These are phyloP conservation scores for Andrena haemorrhoa DNA, from an alignment of 2,888 invertebrate species.

Conservation along the genomic window DNA sequence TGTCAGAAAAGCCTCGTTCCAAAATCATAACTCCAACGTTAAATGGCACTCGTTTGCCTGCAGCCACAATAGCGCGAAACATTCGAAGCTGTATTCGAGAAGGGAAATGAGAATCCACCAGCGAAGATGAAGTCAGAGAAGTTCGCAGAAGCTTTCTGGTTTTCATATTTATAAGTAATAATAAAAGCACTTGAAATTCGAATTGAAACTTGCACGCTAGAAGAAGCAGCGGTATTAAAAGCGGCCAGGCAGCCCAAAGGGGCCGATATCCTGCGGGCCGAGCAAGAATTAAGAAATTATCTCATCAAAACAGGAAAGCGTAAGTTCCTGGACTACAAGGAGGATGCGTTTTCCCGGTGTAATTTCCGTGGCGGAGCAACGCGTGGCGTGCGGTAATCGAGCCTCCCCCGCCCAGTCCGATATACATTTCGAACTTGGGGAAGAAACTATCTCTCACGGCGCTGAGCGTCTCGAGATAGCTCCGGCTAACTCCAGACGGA, in stretches of 20 bases:
- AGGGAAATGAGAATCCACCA: too few relatives aligned
- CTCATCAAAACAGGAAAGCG: background rate
- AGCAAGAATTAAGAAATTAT: slow-evolving; percentile 24
- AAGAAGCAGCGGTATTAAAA: background rate
- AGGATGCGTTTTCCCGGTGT: slow-evolving; percentile 33
- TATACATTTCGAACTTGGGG: slow-evolving; percentile 39
- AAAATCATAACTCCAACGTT: too few relatives aligned
- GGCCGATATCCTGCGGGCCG: background rate
- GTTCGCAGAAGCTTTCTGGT: too few relatives aligned
- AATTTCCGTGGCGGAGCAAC: slow-evolving; percentile 44
- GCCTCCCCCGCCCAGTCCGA: slow-evolving; percentile 16
- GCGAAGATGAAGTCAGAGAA: too few relatives aligned
- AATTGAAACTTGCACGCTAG: background rate
- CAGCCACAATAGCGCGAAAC: too few relatives aligned
- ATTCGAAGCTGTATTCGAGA: too few relatives aligned
- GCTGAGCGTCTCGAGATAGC: slow-evolving; percentile 20
- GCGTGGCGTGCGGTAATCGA: slow-evolving; percentile 34
- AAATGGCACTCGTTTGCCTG: too few relatives aligned
- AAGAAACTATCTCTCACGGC: slow-evolving; percentile 25
- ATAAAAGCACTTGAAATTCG: too few relatives aligned
- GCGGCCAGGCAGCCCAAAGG: background rate
- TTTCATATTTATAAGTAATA: too few relatives aligned
- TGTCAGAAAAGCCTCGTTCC: too few relatives aligned
- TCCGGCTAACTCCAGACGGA: slow-evolving; percentile 20
- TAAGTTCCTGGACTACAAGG: slow-evolving; percentile 9